Base-by-base conservation (phyloP, 2,113 vertebrate genomes). In the Hyperopisus bebe region DNA sequence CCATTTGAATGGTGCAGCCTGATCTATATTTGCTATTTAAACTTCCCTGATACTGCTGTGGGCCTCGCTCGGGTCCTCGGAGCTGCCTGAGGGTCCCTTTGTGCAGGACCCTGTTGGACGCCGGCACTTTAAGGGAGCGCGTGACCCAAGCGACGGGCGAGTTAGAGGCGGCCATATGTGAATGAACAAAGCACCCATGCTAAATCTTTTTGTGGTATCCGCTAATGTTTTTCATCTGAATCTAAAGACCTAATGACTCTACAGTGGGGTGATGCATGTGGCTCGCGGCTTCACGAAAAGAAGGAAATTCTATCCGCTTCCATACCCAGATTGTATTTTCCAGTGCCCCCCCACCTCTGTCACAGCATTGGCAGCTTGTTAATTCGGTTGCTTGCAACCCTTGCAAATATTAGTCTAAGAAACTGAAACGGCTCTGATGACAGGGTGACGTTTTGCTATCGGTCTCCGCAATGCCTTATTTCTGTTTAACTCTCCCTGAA, bases 181-280 rank as follows among this genome's bases (percentile, higher is more conserved):
- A 97, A 95, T 95, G 96, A 97, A 98, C 97, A 97, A 97, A 97
- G 95, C 94, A 93, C 93, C 93, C 92, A 94, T 93, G 95, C 96
- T 95, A 93, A 97, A 97, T 95, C 95, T 96, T 96, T 96, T 96
- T 98, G 97, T 97, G 97, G 97, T 96, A 95, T 97, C 96, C 96
- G 94, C 95, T 97, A 96, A 98, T 97, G 97, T 97, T 97, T 98
- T 97, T 97, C 97, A 97, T 97, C 96, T 97, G 96, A 97, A 96
- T 94, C 97, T 97, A 96, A 97, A 96, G 96, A 96, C 95, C 96
- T 97, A 97, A 98, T 97, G 96, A 97, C 96, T 98, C 96, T 97
- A 96, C 86, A 94, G 96, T 94, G 96, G 95, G 96, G 94, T 96
- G 94, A 95, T 96, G 96, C 95, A 94, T 97, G 96, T 95, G 97